Percentiles rank a stretch among this genome's conserved stretches.
These are phyloP conservation scores for Epinephelus moara DNA, from an alignment of 2,113 vertebrate genomes.

Conservation along the genomic window DNA sequence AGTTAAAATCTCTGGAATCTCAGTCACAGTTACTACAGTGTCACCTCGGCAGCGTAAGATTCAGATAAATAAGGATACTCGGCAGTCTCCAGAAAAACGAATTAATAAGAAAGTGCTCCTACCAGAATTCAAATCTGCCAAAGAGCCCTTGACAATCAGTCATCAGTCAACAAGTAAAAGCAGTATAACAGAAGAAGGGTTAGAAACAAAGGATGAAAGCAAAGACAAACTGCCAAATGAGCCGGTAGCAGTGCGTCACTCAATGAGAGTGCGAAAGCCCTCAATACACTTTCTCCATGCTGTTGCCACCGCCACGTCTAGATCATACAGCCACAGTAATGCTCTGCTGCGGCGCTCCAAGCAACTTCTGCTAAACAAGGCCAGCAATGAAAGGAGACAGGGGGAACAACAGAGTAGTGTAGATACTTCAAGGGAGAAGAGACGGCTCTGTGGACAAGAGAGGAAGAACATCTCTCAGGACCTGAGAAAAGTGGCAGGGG, in stretches of 20 bases:
- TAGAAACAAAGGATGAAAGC: conserved; percentile 39
- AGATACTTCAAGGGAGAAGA: conserved; percentile 36
- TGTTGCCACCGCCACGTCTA: conserved; percentile 88
- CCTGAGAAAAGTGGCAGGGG: conserved; percentile 75
- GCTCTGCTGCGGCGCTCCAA: conserved; percentile 89
- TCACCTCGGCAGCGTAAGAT: conserved; percentile 93
- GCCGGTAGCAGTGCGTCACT: conserved; percentile 85
- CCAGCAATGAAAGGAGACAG: conserved; percentile 79
- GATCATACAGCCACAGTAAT: conserved; percentile 89
- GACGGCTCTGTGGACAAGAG: conserved; percentile 16
- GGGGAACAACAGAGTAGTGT: conserved; percentile 74
- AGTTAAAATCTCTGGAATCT: conserved; percentile 96
- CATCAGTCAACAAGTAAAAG: conserved; percentile 41
- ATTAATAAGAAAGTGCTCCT: conserved; percentile 54
- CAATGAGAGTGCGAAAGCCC: conserved; percentile 89
- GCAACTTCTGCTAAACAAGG: conserved; percentile 89
- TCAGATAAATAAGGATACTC: conserved; percentile 86
- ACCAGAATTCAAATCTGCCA: conserved; percentile 66
- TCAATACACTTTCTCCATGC: conserved; percentile 91
- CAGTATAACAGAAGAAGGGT: conserved; percentile 26
- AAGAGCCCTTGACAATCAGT: conserved; percentile 75
- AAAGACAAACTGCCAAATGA: conserved; percentile 41
- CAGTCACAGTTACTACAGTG: conserved; percentile 90
- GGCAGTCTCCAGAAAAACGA: conserved; percentile 57
- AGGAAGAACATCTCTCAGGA: conserved; percentile 65